Percentiles rank a stretch among this genome's conserved stretches.
Evolutionary conservation across 1,140 invertebrate species (phyloP).

Genomic region (Hestina assimilis): DNA sequence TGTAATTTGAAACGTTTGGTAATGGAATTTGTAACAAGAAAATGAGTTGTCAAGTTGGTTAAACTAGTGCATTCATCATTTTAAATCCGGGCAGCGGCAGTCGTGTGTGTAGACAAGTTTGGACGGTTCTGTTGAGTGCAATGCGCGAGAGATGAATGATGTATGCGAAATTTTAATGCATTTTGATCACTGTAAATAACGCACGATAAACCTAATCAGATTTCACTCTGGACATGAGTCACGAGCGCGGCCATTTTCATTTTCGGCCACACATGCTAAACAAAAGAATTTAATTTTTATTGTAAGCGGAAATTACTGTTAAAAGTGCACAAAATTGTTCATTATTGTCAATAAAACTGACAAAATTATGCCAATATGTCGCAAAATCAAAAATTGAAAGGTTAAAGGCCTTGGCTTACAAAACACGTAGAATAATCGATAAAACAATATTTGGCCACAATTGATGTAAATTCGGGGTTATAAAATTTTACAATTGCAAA

Average conservation of each 20-base stretch:
- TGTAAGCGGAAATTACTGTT: slow-evolving; percentile 8
- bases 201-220: slow-evolving; percentile 16
- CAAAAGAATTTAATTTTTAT: not conserved
- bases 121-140: slow-evolving; percentile 35
- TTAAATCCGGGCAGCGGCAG: slow-evolving; percentile 29
- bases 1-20: slow-evolving; percentile 70
- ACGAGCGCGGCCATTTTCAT: not conserved
- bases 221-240: not conserved
- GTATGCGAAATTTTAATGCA: slow-evolving; percentile 33
- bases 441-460: slow-evolving; percentile 40
- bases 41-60: slow-evolving; percentile 73
- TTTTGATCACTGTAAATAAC: slow-evolving; percentile 27
- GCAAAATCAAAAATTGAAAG: slow-evolving; percentile 29
- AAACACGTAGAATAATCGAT: slow-evolving; percentile 37
- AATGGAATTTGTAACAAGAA: slow-evolving; percentile 67
- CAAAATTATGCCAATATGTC: slow-evolving; percentile 33
- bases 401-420: slow-evolving; percentile 29
- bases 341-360: slow-evolving; percentile 43
- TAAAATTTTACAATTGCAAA: slow-evolving; percentile 62
- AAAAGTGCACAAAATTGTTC: slow-evolving; percentile 15
- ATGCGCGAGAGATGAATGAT: slow-evolving; percentile 41
- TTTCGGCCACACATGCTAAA: slow-evolving; percentile 14
- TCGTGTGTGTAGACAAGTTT: slow-evolving; percentile 54
- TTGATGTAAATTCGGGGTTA: slow-evolving; percentile 54
- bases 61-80: slow-evolving; percentile 57